These are phyloP conservation scores for Drosophila parthenogenetica DNA, from an alignment of 2,888 invertebrate species.

Conservation along the genomic window DNA sequence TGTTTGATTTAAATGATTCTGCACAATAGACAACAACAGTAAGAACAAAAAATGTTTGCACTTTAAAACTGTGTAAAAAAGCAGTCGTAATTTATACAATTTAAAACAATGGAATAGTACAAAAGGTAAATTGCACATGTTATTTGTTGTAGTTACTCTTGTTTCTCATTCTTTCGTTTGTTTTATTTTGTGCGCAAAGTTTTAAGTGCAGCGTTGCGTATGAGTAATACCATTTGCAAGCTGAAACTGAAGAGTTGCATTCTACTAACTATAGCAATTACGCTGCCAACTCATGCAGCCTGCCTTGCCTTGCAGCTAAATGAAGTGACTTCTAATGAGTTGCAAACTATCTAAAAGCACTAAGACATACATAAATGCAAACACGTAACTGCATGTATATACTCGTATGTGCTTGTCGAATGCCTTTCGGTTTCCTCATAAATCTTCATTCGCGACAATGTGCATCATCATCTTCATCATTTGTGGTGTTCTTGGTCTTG, in stretches of 20 bases:
- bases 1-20: conserved; percentile 50
- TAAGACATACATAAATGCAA: conserved; percentile 3
- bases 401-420: conserved; percentile 31
- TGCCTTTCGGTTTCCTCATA: conserved; percentile 56
- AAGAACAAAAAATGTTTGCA: conserved; percentile 10
- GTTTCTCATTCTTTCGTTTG: background rate
- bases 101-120: conserved; percentile 10
- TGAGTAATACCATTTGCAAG: conserved; percentile 51
- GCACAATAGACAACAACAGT: conserved; percentile 17
- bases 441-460: conserved; percentile 69
- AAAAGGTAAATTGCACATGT: conserved; percentile 16
- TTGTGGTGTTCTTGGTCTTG: conserved; percentile 10
- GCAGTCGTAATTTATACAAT: conserved; percentile 11
- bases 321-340: conserved; percentile 63
- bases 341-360: conserved; percentile 52
- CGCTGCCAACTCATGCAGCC: conserved; percentile 34
- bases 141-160: conserved; percentile 1
- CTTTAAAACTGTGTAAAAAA: conserved; percentile 21
- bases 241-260: conserved; percentile 41
- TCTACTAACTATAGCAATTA: conserved; percentile 53
- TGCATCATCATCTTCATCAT: conserved; percentile 44
- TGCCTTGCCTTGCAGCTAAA: conserved; percentile 25
- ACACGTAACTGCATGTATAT: background rate
- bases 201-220: conserved; percentile 45
- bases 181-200: conserved; percentile 26